These are phyloP conservation scores for Tachina fera DNA, from an alignment of 2,888 invertebrate genomes.

Conservation along the genomic window DNA sequence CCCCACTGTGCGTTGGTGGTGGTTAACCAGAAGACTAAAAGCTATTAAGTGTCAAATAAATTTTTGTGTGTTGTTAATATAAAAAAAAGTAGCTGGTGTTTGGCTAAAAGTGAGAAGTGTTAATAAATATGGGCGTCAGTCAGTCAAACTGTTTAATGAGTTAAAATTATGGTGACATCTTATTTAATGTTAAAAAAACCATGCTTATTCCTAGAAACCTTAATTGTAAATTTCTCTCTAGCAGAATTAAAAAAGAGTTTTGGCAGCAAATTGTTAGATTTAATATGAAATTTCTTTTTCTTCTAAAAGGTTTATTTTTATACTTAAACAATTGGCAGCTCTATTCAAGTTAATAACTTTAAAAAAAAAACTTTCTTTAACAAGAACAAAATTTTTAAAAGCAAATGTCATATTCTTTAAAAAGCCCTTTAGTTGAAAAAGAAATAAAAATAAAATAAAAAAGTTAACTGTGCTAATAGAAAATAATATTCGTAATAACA, in stretches of 20 bases:
- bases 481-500: background rate
- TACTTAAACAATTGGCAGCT: background rate
- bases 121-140: conserved; percentile 6
- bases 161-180: conserved; percentile 3
- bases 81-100: background rate
- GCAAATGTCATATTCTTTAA: background rate
- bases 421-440: background rate
- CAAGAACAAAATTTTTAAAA: background rate
- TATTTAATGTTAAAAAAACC: background rate
- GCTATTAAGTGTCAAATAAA: conserved; percentile 12
- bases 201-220: background rate
- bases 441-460: background rate
- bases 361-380: background rate
- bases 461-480: background rate
- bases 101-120: background rate
- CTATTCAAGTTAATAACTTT: background rate
- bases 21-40: background rate
- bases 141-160: background rate
- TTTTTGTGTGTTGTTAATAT: background rate
- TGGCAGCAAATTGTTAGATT: background rate
- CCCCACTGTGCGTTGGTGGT: no score
- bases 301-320: background rate
- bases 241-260: background rate
- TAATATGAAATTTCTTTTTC: background rate
- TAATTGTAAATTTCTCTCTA: background rate